Base-by-base conservation (phyloP, 2,888 invertebrate species). In the Flexamia atlantica region DNA sequence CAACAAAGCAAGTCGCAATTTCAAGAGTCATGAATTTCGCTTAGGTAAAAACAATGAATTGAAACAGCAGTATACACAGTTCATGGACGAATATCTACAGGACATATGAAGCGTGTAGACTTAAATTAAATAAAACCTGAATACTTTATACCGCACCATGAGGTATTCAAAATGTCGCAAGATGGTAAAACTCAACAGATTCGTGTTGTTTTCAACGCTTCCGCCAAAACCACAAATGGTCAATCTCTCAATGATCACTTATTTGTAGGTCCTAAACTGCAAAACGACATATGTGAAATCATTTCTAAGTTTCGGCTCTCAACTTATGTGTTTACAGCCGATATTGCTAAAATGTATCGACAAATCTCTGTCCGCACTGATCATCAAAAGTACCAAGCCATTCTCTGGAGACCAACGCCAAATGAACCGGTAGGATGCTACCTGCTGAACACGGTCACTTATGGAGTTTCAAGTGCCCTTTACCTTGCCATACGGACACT, bases 181-280 rank as follows among this genome's bases (percentile, higher is more conserved):
- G n/a, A n/a, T n/a, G n/a, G n/a, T n/a, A n/a, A n/a, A n/a, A n/a
- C n/a, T n/a, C n/a, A n/a, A n/a, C 40, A 40, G 12, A 53, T n/a
- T 80, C 81, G 70, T 32, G 70, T 70, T 32, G 70, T 70, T 36
- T 70, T 70, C 70, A 70, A 70, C 36, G 70, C 70, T 14, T 32
- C 70, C n/a, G 70, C 70, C 7, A 36, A 70, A 32, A 70, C 70
- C 3, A 32, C 30, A 20, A 36, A 30, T 10, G 17, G 32, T 12
- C 9, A 25, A n/a, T 70, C 32, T 3, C 36, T 70, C 9, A 70
- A 70, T 32, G 70, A 70, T 70, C 32, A 70, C 7, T n/a, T 70
- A 28, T 20, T 70, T 10, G 10, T n/a, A n/a, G 70, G 70, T 10
- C 70, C 70, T 9, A 70, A 70, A 70, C 70, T 70, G 5, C 70